A percentile compares a stretch with the other conserved stretches of the same genome.
These are phyloP conservation scores for Ophioderma brevispina DNA, from an alignment of 35 echinoderm and acorn worm species.

Conservation along the genomic window DNA sequence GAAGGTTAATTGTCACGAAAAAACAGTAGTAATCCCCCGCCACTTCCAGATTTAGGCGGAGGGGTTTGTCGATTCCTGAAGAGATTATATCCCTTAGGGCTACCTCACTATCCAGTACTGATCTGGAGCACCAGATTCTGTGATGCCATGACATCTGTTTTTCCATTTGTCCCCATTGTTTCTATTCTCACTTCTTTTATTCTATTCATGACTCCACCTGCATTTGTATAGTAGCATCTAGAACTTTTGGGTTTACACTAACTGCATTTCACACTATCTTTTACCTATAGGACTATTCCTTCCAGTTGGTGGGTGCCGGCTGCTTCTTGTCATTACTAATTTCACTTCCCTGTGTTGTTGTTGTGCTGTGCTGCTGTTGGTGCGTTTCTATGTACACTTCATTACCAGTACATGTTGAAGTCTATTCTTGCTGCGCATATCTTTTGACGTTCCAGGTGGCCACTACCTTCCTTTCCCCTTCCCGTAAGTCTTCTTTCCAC, in stretches of 20 bases:
- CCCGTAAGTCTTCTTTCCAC: background rate
- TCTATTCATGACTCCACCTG: constrained; percentile 3
- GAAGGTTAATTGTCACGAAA: background rate
- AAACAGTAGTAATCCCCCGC: background rate
- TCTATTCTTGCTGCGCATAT: background rate
- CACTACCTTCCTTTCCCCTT: background rate
- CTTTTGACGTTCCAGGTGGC: background rate
- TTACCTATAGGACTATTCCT: background rate
- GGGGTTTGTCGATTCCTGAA: constrained; percentile 24
- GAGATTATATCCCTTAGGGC: background rate
- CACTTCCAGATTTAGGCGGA: background rate
- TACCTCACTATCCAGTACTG: constrained; percentile 3
- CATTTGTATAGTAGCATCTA: constrained; percentile 15
- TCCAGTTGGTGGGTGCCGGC: background rate
- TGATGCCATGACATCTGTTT: background rate
- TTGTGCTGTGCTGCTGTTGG: background rate
- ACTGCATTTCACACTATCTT: background rate
- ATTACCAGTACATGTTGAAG: background rate
- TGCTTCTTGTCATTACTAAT: background rate
- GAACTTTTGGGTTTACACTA: background rate
- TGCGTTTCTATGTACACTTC: background rate
- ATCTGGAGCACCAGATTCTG: constrained; percentile 8
- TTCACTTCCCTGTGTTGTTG: background rate
- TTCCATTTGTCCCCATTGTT: background rate
- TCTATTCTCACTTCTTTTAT: background rate